Base-by-base conservation (phyloP, 2,797 vertebrate genomes). In the Aulostomus chinensis region DNA sequence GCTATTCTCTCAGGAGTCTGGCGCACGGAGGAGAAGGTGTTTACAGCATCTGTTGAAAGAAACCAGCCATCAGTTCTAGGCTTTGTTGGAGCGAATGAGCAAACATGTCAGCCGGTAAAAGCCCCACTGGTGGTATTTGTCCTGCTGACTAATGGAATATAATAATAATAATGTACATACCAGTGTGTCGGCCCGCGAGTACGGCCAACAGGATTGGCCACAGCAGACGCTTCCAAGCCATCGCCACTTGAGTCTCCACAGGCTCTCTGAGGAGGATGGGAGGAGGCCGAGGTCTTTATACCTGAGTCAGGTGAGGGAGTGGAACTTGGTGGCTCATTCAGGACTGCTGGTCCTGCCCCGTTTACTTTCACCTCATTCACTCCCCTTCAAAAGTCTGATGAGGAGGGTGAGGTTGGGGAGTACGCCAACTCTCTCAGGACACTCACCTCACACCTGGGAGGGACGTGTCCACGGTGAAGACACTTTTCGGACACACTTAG, bases 281-380 rank as follows among this genome's bases (percentile, higher is more conserved):
- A 48, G 64, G 28, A 54, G 26, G 38, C 33, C 12, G 20, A 58
- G 52, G 9, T 49, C 51, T 86, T 87, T 90, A 90, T 90, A 86
- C 45, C 8, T 45, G 25, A 29, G 16, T 41, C 58, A 74, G 46
- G 41, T 67, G 52, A 58, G 68, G 81, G 77, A 70, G 73, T 64
- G 68, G 40, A 36, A 45, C 15, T n/a, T n/a, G 1, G 13, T 58
- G 46, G n/a, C n/a, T n/a, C n/a, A 56, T 54, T 62, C 41, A 58
- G 29, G 16, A 6, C 3, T n/a, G 22, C 29, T n/a, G 7, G 10
- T 45, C 21, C 25, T 36, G 25, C 36, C 37, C 38, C 15, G 12
- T 26, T 41, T 34, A 7, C 12, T 51, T 20, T 7, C 12, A 9
- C 35, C 6, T 4, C 34, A 36, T 39, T n/a, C n/a, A n/a, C n/a